phyloP scores from a whole-genome alignment of 2,113 vertebrate genomes.

The Anser cygnoides region DNA sequence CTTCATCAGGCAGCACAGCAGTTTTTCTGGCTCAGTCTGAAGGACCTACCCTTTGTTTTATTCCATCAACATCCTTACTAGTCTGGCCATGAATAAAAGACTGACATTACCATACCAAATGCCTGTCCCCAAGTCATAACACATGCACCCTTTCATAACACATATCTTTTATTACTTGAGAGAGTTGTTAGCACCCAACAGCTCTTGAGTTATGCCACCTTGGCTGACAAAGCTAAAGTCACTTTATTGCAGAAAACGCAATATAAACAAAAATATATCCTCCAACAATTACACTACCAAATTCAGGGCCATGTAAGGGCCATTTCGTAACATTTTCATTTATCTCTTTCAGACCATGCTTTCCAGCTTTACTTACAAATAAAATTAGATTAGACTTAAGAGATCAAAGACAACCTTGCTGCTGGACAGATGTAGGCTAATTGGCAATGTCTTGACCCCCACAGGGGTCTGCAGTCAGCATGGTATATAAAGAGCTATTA shows the following conservation, averaged over 20 bases:
- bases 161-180: background rate
- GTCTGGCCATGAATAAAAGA: conserved; percentile 3
- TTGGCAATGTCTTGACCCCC: background rate
- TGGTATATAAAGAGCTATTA: conserved; percentile 44
- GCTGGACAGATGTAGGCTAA: conserved; percentile 52
- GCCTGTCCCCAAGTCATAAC: background rate
- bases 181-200: conserved; percentile 17
- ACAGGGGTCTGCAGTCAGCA: background rate
- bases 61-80: conserved; percentile 5
- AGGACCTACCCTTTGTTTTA: background rate
- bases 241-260: conserved; percentile 4
- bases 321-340: background rate
- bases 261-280: background rate
- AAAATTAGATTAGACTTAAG: conserved; percentile 27
- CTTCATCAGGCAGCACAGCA: background rate
- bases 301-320: background rate
- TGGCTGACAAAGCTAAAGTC: background rate
- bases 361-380: conserved; percentile 33
- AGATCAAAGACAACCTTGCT: conserved; percentile 29
- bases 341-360: background rate
- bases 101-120: conserved; percentile 46
- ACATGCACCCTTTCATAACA: background rate
- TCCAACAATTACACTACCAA: conserved; percentile 1
- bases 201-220: conserved; percentile 8
- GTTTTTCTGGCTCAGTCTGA: background rate